A percentile compares a stretch with the other conserved stretches of the same genome.
phyloP scores from a whole-genome alignment of 2,113 vertebrate species.

The Elephantulus edwardii region DNA sequence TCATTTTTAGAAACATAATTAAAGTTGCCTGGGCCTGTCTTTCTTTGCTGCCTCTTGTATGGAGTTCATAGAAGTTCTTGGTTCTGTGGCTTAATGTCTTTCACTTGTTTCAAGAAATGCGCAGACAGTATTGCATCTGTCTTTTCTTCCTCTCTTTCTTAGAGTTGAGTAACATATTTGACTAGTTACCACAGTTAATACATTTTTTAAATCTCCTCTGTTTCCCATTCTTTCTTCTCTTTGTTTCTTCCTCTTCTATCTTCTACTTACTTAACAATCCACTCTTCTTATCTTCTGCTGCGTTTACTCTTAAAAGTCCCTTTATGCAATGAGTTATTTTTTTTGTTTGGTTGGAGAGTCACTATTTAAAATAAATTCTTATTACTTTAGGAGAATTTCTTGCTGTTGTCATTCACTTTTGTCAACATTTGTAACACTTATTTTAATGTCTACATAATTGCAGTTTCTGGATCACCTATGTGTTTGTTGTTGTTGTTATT shows the following conservation, averaged over 20 bases:
- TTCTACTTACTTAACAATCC: not conserved
- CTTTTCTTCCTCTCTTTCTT: not conserved
- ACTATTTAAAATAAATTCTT: slow-evolving; percentile 27
- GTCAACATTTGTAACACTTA: not conserved
- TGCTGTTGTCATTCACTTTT: not conserved
- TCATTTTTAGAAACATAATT: not conserved
- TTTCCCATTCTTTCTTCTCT: not conserved
- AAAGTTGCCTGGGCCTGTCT: not conserved
- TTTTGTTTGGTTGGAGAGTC: not conserved
- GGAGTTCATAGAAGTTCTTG: not conserved
- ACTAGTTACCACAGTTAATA: not conserved
- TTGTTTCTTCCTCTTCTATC: not conserved
- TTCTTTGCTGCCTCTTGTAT: not conserved
- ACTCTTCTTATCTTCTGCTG: not conserved
- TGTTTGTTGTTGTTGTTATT: not conserved
- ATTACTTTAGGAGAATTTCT: not conserved
- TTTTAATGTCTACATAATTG: not conserved
- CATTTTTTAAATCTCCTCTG: not conserved
- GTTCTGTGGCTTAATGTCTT: not conserved
- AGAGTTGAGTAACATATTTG: not conserved
- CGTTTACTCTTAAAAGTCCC: not conserved
- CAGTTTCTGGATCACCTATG: not conserved
- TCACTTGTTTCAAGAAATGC: not conserved
- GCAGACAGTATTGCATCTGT: not conserved
- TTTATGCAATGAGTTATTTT: not conserved